phyloP scores from a whole-genome alignment of 2,888 invertebrate genomes.

The Netelia inedita region DNA sequence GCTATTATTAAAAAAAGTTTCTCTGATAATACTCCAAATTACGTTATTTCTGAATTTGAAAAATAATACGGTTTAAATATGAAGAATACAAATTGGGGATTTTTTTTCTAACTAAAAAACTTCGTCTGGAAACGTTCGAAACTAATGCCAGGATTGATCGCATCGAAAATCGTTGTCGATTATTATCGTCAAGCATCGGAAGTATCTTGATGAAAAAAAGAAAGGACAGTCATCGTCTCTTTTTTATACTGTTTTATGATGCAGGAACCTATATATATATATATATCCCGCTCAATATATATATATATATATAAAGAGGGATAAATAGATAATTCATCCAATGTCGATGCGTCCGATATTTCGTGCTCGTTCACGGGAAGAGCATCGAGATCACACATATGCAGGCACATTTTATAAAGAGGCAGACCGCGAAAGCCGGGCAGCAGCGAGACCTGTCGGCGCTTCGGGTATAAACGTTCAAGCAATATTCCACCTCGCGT shows the following conservation, averaged over 20 bases:
- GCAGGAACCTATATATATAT: neutral
- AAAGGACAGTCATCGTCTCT: neutral
- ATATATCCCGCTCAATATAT: neutral
- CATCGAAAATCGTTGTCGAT: slow-evolving; percentile 40
- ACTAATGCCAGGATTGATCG: neutral
- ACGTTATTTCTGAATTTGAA: neutral
- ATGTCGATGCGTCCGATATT: slow-evolving; percentile 3
- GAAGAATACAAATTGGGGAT: neutral
- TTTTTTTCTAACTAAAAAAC: neutral
- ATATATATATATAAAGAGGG: neutral
- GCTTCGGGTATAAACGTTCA: slow-evolving; percentile 37
- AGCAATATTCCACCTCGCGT: slow-evolving; percentile 32
- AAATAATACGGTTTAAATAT: neutral
- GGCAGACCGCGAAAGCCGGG: slow-evolving; percentile 50
- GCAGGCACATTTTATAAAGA: neutral
- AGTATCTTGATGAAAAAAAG: neutral
- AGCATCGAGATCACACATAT: slow-evolving; percentile 26
- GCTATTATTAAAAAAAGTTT: too few relatives aligned
- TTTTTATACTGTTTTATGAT: slow-evolving; percentile 15
- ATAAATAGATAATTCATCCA: neutral
- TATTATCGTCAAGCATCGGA: slow-evolving; percentile 14
- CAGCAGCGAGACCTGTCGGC: slow-evolving; percentile 65
- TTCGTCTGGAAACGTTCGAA: neutral
- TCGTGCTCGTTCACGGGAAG: slow-evolving; percentile 3
- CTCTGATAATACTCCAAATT: neutral